These are phyloP conservation scores for Lepas anatifera DNA, from an alignment of 2,888 invertebrate species.

Conservation along the genomic window DNA sequence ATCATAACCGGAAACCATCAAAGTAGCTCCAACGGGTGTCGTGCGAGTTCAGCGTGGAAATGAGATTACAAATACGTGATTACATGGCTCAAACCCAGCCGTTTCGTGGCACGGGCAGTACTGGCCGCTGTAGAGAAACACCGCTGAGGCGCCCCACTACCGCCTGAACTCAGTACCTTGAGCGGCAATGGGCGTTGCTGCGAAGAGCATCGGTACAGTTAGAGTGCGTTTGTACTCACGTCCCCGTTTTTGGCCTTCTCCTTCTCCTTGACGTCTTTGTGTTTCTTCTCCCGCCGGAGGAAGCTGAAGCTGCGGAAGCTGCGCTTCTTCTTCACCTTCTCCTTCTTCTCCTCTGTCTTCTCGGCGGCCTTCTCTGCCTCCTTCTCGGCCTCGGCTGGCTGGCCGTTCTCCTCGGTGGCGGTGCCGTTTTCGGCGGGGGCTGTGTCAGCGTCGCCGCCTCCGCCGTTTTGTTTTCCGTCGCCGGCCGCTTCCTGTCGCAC, in stretches of 20 bases:
- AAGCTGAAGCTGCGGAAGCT: constrained; percentile 6
- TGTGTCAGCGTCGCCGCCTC: neutral
- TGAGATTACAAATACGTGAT: too few species aligned
- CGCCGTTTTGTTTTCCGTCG: neutral
- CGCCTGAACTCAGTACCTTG: too few species aligned
- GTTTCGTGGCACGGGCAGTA: too few species aligned
- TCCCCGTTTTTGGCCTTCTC: neutral
- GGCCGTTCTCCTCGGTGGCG: neutral
- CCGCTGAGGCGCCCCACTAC: too few species aligned
- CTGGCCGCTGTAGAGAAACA: too few species aligned
- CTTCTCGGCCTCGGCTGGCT: neutral
- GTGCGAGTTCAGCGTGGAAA: too few species aligned
- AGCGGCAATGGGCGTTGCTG: too few species aligned
- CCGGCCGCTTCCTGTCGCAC: neutral
- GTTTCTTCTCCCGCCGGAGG: neutral
- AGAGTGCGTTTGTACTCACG: neutral
- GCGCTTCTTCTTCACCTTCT: neutral
- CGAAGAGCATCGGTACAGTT: too few species aligned
- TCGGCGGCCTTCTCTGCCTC: neutral
- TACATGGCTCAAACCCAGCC: too few species aligned
- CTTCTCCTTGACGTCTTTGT: neutral
- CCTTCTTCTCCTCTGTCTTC: neutral
- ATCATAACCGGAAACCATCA: too few species aligned
- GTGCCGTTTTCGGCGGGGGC: too few species aligned
- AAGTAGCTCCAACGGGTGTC: too few species aligned